These are phyloP conservation scores for Vidua chalybeata DNA, from an alignment of 2,113 vertebrate species.

Conservation along the genomic window DNA sequence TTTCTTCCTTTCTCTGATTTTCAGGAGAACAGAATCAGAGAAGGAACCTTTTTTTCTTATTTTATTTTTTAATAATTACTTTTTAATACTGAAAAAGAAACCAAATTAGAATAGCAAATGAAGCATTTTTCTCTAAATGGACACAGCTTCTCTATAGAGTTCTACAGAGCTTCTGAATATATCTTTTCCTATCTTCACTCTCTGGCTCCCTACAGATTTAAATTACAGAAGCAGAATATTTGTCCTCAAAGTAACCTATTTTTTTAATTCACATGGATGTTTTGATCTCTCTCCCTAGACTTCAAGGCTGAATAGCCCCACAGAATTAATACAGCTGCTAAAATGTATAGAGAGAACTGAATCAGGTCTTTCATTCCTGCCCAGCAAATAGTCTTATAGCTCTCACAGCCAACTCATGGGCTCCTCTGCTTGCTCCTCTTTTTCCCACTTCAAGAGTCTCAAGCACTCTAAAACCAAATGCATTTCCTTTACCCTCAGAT, in stretches of 20 bases:
- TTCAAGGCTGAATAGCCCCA: background rate
- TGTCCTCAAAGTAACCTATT: conserved; percentile 30
- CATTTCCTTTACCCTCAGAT: background rate
- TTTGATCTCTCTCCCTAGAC: background rate
- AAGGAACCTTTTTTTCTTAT: background rate
- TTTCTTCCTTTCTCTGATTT: background rate
- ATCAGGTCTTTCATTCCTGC: background rate
- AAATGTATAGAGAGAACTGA: background rate
- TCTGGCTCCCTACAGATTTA: background rate
- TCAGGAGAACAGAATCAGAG: background rate
- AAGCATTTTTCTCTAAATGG: background rate
- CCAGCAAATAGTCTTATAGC: background rate
- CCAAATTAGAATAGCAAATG: background rate
- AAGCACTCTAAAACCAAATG: background rate
- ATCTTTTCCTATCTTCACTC: background rate
- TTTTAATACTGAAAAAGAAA: background rate
- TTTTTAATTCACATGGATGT: background rate
- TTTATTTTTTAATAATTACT: background rate
- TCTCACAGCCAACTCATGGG: background rate
- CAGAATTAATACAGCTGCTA: background rate
- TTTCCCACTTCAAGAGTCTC: background rate
- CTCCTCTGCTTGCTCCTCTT: background rate
- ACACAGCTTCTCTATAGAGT: background rate
- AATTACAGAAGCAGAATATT: conserved; percentile 24
- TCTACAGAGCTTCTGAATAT: background rate